Percentiles rank a stretch among this genome's conserved stretches.
phyloP scores from a whole-genome alignment of 2,888 invertebrate genomes.

The Seira sanloemensis region DNA sequence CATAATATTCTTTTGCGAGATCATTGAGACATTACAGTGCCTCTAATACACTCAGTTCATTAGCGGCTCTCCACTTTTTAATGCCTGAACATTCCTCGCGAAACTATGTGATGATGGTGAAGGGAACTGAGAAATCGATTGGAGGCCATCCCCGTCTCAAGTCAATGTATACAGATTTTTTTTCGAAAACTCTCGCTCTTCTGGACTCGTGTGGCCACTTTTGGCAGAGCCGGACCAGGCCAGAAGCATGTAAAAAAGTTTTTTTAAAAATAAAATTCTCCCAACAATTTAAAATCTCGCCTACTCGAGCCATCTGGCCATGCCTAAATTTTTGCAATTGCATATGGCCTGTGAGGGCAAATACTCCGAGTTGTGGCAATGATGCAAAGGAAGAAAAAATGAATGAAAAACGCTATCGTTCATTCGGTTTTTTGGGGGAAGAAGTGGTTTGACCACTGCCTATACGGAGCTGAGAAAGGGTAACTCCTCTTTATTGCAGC shows the following conservation, averaged over 20 bases:
- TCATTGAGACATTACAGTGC: constrained; percentile 10
- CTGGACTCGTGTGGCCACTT: not conserved
- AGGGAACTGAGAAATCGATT: not conserved
- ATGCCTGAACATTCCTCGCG: not conserved
- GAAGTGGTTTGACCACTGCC: constrained; percentile 14
- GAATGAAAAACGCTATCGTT: not conserved
- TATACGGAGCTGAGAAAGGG: constrained; percentile 5
- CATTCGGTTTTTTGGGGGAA: not conserved
- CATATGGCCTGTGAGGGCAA: too few species aligned
- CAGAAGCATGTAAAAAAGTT: not conserved
- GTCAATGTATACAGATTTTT: not conserved
- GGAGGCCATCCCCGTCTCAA: not conserved
- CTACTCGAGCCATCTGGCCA: not conserved
- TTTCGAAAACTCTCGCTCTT: not conserved
- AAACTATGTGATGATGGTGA: too few species aligned
- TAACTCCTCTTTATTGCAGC: not conserved
- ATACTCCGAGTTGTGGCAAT: not conserved
- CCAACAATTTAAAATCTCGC: not conserved
- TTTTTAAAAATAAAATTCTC: not conserved
- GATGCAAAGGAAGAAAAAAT: not conserved
- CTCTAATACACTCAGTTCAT: constrained; percentile 8
- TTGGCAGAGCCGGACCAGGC: not conserved
- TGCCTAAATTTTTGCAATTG: not conserved
- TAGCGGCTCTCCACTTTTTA: not conserved
- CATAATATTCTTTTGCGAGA: too few species aligned